Percentiles rank a stretch among this genome's conserved stretches.
These are phyloP conservation scores for Clivina fossor DNA, from an alignment of 2,888 invertebrate species.

Conservation along the genomic window DNA sequence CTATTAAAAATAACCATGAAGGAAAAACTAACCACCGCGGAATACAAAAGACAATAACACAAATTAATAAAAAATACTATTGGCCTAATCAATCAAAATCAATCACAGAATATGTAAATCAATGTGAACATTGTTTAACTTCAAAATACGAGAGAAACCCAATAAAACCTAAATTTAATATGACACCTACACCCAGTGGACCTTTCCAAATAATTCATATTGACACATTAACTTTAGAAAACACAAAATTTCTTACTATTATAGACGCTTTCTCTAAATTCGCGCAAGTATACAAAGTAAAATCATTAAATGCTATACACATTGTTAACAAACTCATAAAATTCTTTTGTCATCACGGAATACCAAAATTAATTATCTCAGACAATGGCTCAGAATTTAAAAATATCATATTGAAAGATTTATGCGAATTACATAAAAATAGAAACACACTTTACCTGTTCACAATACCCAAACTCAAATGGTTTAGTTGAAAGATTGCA, in stretches of 20 bases:
- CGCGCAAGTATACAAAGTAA: not conserved
- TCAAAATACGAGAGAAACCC: slow-evolving; percentile 28
- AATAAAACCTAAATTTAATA: slow-evolving; percentile 26
- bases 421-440: not conserved
- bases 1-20: slow-evolving; percentile 27
- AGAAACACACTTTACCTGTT: slow-evolving; percentile 1
- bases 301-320: not conserved
- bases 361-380: not conserved
- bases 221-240: slow-evolving; percentile 30
- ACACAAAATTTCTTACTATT: slow-evolving; percentile 33
- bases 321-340: not conserved
- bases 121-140: too few relatives aligned
- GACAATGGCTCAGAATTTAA: slow-evolving; percentile 1
- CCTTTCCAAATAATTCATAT: slow-evolving; percentile 34
- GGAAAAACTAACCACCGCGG: slow-evolving; percentile 34
- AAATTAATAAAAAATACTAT: too few relatives aligned
- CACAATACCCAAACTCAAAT: not conserved
- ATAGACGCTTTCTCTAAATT: slow-evolving; percentile 26
- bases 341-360: not conserved
- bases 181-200: slow-evolving; percentile 29
- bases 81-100: too few relatives aligned
- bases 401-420: not conserved
- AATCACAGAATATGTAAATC: too few relatives aligned
- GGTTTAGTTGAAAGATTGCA: slow-evolving; percentile 1
- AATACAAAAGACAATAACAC: slow-evolving; percentile 31